Evolutionary conservation across 2,888 invertebrate genomes (phyloP).

Genomic region (Acrocyrtus sp.): DNA sequence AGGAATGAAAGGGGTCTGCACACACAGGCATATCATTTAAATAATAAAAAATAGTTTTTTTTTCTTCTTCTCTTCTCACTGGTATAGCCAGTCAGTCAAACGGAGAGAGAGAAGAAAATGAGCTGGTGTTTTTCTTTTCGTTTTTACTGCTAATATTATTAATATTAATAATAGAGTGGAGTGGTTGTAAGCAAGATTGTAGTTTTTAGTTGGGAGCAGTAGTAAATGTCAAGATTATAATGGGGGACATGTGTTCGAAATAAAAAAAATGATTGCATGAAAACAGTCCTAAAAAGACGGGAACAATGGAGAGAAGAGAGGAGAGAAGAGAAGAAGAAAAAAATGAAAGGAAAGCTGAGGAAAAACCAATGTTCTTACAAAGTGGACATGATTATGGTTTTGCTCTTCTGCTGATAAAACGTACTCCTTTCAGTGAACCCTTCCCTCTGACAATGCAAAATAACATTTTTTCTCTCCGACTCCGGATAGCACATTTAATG

Average conservation of each 20-base stretch:
- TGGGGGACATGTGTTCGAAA: slow-evolving; percentile 50
- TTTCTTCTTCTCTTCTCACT: neutral
- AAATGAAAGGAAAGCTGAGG: neutral
- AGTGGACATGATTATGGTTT: slow-evolving; percentile 39
- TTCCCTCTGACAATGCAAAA: too few relatives aligned
- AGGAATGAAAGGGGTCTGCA: neutral
- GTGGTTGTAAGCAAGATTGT: slow-evolving; percentile 21
- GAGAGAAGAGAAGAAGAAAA: neutral
- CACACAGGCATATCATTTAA: neutral
- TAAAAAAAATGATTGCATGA: slow-evolving; percentile 45
- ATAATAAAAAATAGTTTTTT: neutral
- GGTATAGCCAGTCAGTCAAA: neutral
- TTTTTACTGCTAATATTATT: slow-evolving; percentile 15
- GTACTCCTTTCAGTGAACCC: too few relatives aligned
- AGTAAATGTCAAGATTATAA: slow-evolving; percentile 53
- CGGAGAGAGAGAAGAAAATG: slow-evolving; percentile 6
- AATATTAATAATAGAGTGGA: slow-evolving; percentile 22
- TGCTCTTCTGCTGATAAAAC: neutral
- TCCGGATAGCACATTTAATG: too few relatives aligned
- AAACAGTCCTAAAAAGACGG: neutral
- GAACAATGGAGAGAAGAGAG: neutral
- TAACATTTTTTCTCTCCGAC: too few relatives aligned
- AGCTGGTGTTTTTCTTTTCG: neutral
- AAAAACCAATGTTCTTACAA: slow-evolving; percentile 1
- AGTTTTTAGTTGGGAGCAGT: slow-evolving; percentile 10